Conservation (phyloP, 1,140 invertebrate species). For the Megathymus violae region DNA sequence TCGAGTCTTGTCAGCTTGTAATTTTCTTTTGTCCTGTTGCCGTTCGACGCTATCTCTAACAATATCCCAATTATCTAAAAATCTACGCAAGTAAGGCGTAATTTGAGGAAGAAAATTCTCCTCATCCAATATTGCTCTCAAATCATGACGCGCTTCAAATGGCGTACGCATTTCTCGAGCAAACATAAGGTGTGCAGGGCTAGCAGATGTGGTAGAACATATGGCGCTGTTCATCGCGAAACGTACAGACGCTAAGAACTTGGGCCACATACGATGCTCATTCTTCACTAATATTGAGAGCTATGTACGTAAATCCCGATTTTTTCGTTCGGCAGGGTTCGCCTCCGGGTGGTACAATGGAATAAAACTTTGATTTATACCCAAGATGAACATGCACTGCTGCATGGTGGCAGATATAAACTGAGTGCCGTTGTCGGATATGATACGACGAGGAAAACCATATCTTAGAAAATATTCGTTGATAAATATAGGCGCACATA, state of each 20-base stretch:
- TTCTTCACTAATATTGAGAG: conserved; percentile 35
- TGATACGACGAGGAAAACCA: conserved; percentile 24
- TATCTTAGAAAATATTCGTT: conserved; percentile 46
- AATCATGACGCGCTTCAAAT: conserved; percentile 46
- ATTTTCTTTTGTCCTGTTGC: too few relatives aligned
- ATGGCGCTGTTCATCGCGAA: conserved; percentile 47
- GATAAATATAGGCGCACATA: too few relatives aligned
- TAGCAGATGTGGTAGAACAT: conserved; percentile 46
- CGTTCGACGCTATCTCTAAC: too few relatives aligned
- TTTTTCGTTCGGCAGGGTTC: conserved; percentile 45
- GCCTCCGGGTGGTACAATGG: conserved; percentile 41
- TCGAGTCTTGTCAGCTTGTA: too few relatives aligned
- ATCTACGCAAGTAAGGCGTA: neutral
- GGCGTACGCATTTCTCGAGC: conserved; percentile 49
- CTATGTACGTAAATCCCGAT: conserved; percentile 38
- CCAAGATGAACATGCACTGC: conserved; percentile 30
- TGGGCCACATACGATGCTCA: too few relatives aligned
- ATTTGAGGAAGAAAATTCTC: conserved; percentile 39
- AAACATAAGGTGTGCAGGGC: conserved; percentile 68
- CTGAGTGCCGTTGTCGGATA: conserved; percentile 50
- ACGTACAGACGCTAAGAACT: too few relatives aligned
- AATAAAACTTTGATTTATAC: conserved; percentile 47
- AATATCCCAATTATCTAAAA: neutral
- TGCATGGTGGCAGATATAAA: conserved; percentile 50
- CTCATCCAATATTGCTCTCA: conserved; percentile 41